A percentile compares a stretch with the other conserved stretches of the same genome.
These are phyloP conservation scores for Meliscaeva auricollis DNA, from an alignment of 2,888 invertebrate genomes.

Conservation along the genomic window DNA sequence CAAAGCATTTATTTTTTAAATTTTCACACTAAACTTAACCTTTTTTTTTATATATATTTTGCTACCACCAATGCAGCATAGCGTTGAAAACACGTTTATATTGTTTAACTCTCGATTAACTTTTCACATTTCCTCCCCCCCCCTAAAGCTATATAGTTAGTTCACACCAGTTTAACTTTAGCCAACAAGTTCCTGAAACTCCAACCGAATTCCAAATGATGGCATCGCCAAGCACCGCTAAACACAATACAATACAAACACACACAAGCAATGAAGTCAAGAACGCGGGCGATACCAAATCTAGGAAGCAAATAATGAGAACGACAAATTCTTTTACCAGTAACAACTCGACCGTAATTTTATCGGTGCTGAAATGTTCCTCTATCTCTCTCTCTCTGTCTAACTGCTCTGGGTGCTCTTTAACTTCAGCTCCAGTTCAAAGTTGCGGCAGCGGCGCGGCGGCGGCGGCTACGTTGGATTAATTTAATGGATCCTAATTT, in stretches of 20 bases:
- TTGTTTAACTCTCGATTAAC: slow-evolving; percentile 22
- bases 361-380: slow-evolving; percentile 8
- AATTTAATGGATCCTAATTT: slow-evolving; percentile 64
- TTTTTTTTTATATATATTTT: neutral
- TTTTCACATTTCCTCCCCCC: neutral
- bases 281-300: neutral
- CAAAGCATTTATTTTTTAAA: neutral
- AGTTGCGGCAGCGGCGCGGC: too few species aligned
- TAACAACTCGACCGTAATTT: slow-evolving; percentile 50
- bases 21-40: neutral
- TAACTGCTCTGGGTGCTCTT: neutral
- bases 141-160: too few species aligned
- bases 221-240: slow-evolving; percentile 19
- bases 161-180: slow-evolving; percentile 13
- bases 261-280: slow-evolving; percentile 1
- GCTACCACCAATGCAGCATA: neutral
- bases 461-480: slow-evolving; percentile 32
- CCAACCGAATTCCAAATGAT: slow-evolving; percentile 57
- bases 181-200: slow-evolving; percentile 57
- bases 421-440: neutral
- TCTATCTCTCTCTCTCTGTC: neutral
- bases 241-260: neutral
- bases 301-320: slow-evolving; percentile 30
- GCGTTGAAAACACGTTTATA: neutral
- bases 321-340: slow-evolving; percentile 49